Evolutionary conservation across 2,797 vertebrate genomes (phyloP).

Genomic region (Morelia viridis): DNA sequence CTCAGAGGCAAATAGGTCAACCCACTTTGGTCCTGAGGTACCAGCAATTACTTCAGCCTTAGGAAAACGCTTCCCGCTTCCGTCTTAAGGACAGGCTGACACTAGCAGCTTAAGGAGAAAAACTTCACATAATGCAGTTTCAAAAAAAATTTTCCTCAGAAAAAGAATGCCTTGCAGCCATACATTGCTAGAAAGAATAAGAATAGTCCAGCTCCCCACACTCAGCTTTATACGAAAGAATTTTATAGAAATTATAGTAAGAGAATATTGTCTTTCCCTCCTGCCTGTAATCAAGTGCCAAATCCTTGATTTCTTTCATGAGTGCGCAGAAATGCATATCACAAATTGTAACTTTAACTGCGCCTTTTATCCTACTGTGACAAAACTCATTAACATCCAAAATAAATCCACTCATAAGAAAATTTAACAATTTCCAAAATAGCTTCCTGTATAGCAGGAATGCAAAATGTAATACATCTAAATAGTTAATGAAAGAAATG

Average conservation of each 20-base stretch:
- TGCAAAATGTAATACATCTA: conserved; percentile 38
- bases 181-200: background rate
- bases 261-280: background rate
- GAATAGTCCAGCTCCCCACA: background rate
- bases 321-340: conserved; percentile 11
- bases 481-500: conserved; percentile 12
- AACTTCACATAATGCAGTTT: conserved; percentile 29
- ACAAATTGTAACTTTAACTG: conserved; percentile 8
- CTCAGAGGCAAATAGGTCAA: background rate
- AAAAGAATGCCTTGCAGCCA: background rate
- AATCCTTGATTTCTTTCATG: conserved; percentile 12
- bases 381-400: conserved; percentile 37
- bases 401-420: background rate
- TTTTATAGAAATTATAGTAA: conserved; percentile 34
- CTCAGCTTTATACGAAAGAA: background rate
- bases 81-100: background rate
- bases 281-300: background rate
- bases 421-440: conserved; percentile 14
- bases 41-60: background rate
- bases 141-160: conserved; percentile 9
- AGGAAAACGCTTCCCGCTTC: background rate
- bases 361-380: background rate
- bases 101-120: conserved; percentile 26
- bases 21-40: background rate
- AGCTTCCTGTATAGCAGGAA: conserved; percentile 18